These are phyloP conservation scores for Hoplostethus mediterraneus DNA, from an alignment of 2,797 vertebrate genomes.

Conservation along the genomic window DNA sequence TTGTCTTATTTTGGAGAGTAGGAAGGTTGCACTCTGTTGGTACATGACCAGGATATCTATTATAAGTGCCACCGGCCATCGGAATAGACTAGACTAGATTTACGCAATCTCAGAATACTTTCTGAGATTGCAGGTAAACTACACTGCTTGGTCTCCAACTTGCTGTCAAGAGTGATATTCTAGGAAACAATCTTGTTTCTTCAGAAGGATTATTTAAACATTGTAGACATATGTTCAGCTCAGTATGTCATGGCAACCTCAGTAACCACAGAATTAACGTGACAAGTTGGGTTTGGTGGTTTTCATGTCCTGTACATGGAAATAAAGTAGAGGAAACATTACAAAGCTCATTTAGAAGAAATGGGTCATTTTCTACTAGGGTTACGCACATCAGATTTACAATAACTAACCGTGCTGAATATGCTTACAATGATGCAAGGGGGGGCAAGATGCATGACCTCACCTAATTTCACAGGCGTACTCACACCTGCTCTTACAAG, in stretches of 20 bases:
- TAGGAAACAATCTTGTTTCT: constrained; percentile 59
- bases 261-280: constrained; percentile 57
- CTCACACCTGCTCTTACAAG: neutral
- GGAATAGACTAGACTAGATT: too few relatives aligned
- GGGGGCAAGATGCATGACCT: neutral
- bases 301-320: constrained; percentile 44
- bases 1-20: too few relatives aligned
- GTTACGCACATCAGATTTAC: constrained; percentile 39
- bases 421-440: neutral
- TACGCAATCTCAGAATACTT: too few relatives aligned
- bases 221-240: constrained; percentile 7
- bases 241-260: constrained; percentile 47
- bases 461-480: neutral
- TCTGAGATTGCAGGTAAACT: too few relatives aligned
- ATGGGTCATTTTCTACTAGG: constrained; percentile 44
- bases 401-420: constrained; percentile 45
- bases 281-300: constrained; percentile 27
- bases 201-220: constrained; percentile 37
- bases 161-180: constrained; percentile 34
- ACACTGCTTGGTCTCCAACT: neutral
- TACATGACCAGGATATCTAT: too few relatives aligned
- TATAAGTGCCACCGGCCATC: too few relatives aligned
- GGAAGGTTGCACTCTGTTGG: too few relatives aligned
- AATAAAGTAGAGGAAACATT: constrained; percentile 42
- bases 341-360: constrained; percentile 70